A percentile compares a stretch with the other conserved stretches of the same genome.
Conservation (phyloP, 2,888 invertebrate species). For the Caenorhabditis sp. region DNA sequence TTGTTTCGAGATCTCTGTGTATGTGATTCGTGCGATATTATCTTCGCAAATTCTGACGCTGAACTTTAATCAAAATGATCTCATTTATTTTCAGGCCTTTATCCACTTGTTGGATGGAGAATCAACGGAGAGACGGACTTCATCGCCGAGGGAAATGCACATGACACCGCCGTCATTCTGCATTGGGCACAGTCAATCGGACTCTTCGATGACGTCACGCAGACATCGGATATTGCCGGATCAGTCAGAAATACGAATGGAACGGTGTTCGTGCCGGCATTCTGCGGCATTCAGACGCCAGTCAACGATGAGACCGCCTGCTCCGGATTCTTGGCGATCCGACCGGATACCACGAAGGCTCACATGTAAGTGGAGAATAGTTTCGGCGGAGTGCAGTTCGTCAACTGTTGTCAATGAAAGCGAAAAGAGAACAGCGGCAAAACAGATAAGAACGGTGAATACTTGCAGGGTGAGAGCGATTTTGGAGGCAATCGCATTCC, state of each 20-base stretch:
- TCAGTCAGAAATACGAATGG: conserved; percentile 59
- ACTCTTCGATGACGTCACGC: conserved; percentile 62
- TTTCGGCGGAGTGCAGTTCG: no score
- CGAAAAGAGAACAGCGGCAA: not conserved
- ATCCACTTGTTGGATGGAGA: conserved; percentile 93
- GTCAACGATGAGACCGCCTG: conserved; percentile 90
- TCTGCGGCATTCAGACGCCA: conserved; percentile 90
- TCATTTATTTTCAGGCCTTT: conserved; percentile 84
- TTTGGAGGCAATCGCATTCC: conserved; percentile 89
- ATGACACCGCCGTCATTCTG: conserved; percentile 90
- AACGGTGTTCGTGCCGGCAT: conserved; percentile 89
- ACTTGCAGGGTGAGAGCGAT: conserved; percentile 84
- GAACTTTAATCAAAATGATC: conserved; percentile 18
- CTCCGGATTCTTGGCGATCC: conserved; percentile 87
- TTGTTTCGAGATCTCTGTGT: no score
- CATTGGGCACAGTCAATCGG: conserved; percentile 84
- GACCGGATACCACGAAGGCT: conserved; percentile 85
- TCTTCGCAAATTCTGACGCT: conserved; percentile 25
- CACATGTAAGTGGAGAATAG: no score
- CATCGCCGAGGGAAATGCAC: conserved; percentile 89
- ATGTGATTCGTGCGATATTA: conserved; percentile 26
- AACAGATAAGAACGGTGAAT: not conserved
- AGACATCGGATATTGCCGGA: conserved; percentile 65
- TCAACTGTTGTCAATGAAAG: no score
- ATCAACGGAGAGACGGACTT: conserved; percentile 82